Evolutionary conservation across 2,888 invertebrate genomes (phyloP).

Genomic region (Brachylomia viminalis): DNA sequence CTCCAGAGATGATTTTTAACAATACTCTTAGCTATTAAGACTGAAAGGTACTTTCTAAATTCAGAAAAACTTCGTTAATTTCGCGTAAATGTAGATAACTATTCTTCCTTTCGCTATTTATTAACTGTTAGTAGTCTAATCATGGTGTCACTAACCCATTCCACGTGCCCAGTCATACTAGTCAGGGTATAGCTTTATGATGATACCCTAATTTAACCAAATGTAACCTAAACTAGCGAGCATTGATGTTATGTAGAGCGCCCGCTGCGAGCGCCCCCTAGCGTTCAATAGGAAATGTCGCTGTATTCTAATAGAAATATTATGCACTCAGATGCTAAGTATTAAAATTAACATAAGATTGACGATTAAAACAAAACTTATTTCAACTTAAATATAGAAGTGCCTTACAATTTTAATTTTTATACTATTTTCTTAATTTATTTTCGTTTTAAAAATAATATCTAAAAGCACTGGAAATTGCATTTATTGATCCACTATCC

Average conservation of each 20-base stretch:
- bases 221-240: conserved; percentile 67
- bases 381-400: conserved; percentile 89
- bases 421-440: conserved; percentile 80
- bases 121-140: conserved; percentile 74
- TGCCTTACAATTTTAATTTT: conserved; percentile 90
- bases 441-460: conserved; percentile 76
- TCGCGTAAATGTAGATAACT: conserved; percentile 66
- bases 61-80: conserved; percentile 72
- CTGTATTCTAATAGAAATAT: conserved; percentile 75
- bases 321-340: conserved; percentile 78
- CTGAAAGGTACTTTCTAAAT: conserved; percentile 85
- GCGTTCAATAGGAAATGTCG: conserved; percentile 73
- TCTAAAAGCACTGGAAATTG: conserved; percentile 82
- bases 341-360: conserved; percentile 79
- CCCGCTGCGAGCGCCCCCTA: conserved; percentile 60
- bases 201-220: conserved; percentile 75
- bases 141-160: conserved; percentile 83
- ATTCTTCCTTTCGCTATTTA: conserved; percentile 62
- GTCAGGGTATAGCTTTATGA: conserved; percentile 85
- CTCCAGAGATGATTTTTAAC: conserved; percentile 87
- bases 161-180: conserved; percentile 87
- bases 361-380: conserved; percentile 78
- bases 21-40: conserved; percentile 88
- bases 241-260: conserved; percentile 69
- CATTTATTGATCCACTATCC: conserved; percentile 84